These are phyloP conservation scores for Caenorhabditis plicata DNA, from an alignment of 2,888 invertebrate species.

Conservation along the genomic window DNA sequence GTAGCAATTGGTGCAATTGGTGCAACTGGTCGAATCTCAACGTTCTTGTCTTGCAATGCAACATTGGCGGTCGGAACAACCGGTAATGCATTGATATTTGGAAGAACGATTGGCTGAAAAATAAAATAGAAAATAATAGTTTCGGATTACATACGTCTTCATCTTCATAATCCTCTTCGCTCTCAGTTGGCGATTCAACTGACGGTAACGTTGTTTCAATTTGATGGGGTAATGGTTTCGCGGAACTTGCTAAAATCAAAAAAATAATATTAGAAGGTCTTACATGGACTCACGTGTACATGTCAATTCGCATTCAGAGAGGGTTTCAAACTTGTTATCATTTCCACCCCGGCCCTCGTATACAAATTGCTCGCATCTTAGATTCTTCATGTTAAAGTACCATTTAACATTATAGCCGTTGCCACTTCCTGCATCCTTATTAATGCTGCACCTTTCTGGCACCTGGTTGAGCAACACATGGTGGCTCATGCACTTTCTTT, in stretches of 20 bases:
- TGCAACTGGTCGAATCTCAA: constrained; percentile 20
- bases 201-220: constrained; percentile 4
- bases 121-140: too few species aligned
- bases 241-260: not conserved
- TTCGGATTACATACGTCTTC: constrained; percentile 12
- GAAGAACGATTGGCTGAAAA: too few species aligned
- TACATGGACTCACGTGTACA: constrained; percentile 39
- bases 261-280: too few species aligned
- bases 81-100: too few species aligned
- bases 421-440: constrained; percentile 57
- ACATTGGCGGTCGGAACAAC: too few species aligned
- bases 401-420: constrained; percentile 61
- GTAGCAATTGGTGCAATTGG: constrained; percentile 1
- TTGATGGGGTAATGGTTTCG: not conserved
- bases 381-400: constrained; percentile 63
- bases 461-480: constrained; percentile 41
- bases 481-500: constrained; percentile 39
- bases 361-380: constrained; percentile 64
- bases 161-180: constrained; percentile 22
- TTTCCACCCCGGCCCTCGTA: constrained; percentile 63
- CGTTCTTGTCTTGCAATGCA: constrained; percentile 17
- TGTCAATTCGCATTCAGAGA: constrained; percentile 53
- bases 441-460: constrained; percentile 55
- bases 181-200: not conserved
- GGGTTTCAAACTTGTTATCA: constrained; percentile 57